These are phyloP conservation scores for Gryon sp. DNA, from an alignment of 1,140 invertebrate species.

Conservation along the genomic window DNA sequence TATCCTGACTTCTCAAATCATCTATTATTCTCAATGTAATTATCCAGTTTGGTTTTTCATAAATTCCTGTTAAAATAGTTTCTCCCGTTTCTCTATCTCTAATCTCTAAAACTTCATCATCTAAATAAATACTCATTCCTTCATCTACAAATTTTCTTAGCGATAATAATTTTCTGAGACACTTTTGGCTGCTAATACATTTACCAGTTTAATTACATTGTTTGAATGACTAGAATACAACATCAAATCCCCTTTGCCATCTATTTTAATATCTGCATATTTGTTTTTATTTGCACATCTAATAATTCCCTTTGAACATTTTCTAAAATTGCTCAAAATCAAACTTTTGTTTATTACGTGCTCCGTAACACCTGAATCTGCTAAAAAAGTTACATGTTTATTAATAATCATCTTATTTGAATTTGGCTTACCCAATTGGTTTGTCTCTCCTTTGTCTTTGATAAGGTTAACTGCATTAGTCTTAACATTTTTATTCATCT, in stretches of 20 bases:
- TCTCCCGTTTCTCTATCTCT: constrained; percentile 22
- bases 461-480: background rate
- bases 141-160: constrained; percentile 47
- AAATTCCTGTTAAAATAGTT: constrained; percentile 25
- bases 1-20: background rate
- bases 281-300: constrained; percentile 31
- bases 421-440: no score
- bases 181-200: constrained; percentile 37
- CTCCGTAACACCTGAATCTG: constrained; percentile 45
- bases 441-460: background rate
- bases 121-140: constrained; percentile 22
- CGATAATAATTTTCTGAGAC: constrained; percentile 53
- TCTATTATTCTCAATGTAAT: constrained; percentile 5
- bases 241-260: constrained; percentile 15
- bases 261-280: constrained; percentile 5
- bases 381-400: constrained; percentile 16
- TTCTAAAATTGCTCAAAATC: constrained; percentile 37
- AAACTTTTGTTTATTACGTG: constrained; percentile 42
- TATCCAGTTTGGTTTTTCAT: constrained; percentile 16
- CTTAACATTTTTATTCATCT: no score
- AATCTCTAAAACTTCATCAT: constrained; percentile 37
- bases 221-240: background rate
- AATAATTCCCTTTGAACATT: constrained; percentile 1
- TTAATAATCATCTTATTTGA: background rate
- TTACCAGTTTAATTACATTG: background rate